Evolutionary conservation across 37 sponge, comb jelly and placozoan species (phyloP), one percentile per base, ranked within the genome.

Genomic region (Lycopodina hypogea): DNA sequence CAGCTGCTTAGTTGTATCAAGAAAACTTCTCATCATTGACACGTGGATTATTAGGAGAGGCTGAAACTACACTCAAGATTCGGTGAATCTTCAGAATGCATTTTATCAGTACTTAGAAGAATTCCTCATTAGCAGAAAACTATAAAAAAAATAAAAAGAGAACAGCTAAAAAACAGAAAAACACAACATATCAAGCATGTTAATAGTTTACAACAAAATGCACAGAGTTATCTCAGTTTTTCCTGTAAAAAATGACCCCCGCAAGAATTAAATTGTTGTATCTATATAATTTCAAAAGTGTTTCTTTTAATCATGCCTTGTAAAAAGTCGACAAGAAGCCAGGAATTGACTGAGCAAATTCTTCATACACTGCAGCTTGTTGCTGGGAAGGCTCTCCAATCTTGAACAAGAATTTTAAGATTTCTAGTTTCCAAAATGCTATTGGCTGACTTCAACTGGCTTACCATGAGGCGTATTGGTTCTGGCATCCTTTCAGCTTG

Each of bases 401-500:
- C 96, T 93, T 32, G n/a, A n/a, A n/a, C n/a, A 68, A 35, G 58
- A 42, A 38, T 37, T 24, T 22, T 12, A 26, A 12, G 37, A 48
- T 24, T 45, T 9, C 48, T 9, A 45, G 48, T 45, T 4, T 45
- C 48, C 9, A 12, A 12, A 9, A 45, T 12, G 9, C 8, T 45
- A 12, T 9, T 9, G 48, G 48, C 48, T 45, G 48, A 67, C 29
- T 14, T 67, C 68, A 32, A 19, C 32, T 67, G 14, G 3, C 76
- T 53, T 67, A 76, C 76, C 39, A 66, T 83, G 58, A 83, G 68
- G 29, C 95, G 50, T 34, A 96, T 71, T 68, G 87, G 90, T 34
- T 91, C 93, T 18, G 97, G 97, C 90, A 96, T 91, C 52, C 87
- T 73, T 76, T 96, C 95, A 2, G 83, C 93, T 40, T 96, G 97